Evolutionary conservation across 2,888 invertebrate species (phyloP).

Genomic region (Oligia strigilis): DNA sequence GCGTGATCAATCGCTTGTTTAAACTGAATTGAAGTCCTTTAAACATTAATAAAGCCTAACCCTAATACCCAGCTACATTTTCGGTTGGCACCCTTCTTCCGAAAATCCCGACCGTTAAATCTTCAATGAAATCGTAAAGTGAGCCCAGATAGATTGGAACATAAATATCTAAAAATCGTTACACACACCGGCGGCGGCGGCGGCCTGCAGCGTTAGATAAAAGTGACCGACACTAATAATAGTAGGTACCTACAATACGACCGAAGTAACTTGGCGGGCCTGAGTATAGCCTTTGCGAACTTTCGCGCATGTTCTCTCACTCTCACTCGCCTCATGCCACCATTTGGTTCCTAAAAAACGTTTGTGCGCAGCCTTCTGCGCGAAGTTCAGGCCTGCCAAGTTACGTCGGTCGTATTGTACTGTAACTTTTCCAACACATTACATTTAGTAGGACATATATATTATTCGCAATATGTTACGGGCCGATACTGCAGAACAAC

Average conservation of each 20-base stretch:
- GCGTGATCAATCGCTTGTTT: conserved; percentile 24
- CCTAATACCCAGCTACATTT: conserved; percentile 30
- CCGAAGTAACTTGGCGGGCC: too few relatives aligned
- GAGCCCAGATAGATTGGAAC: conserved; percentile 40
- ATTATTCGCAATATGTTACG: conserved; percentile 20
- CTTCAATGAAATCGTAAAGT: conserved; percentile 39
- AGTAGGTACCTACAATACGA: not conserved
- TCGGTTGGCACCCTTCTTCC: conserved; percentile 18
- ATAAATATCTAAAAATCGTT: conserved; percentile 47
- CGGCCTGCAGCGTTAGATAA: conserved; percentile 32
- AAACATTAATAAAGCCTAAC: conserved; percentile 19
- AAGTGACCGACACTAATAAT: conserved; percentile 23
- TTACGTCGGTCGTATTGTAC: not conserved
- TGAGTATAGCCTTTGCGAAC: too few relatives aligned
- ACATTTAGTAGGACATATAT: conserved; percentile 8
- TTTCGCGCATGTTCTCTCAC: too few relatives aligned
- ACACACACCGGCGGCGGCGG: conserved; percentile 26
- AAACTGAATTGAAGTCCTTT: conserved; percentile 22
- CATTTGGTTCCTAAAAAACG: too few relatives aligned
- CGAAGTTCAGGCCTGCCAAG: too few relatives aligned
- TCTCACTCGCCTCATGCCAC: too few relatives aligned
- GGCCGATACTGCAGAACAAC: conserved; percentile 5
- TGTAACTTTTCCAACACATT: conserved; percentile 28
- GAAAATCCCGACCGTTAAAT: conserved; percentile 54
- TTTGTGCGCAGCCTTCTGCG: too few relatives aligned